Conservation (phyloP, 2,797 vertebrate species). For the Garrulus glandarius region DNA sequence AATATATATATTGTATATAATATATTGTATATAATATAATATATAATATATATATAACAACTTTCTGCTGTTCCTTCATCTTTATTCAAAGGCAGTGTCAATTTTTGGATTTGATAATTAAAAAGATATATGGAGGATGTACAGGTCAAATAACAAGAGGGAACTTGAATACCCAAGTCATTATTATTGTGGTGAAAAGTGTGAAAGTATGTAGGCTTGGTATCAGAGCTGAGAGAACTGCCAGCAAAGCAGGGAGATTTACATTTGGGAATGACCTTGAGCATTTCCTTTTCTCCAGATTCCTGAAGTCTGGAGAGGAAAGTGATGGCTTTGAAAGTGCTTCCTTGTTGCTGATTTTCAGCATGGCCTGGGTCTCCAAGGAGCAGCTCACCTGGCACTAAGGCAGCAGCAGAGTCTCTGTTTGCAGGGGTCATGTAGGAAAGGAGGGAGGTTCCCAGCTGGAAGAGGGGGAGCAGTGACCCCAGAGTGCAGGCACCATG, state of each 20-base stretch:
- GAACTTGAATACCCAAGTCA: background rate
- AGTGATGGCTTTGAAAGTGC: background rate
- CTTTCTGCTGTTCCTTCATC: background rate
- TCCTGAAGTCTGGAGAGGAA: background rate
- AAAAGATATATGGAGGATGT: background rate
- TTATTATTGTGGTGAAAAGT: background rate
- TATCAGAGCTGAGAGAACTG: background rate
- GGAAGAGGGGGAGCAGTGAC: background rate
- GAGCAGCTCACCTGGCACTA: background rate
- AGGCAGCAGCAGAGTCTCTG: background rate
- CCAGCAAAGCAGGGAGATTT: background rate
- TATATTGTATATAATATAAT: too few relatives aligned
- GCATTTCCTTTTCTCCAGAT: background rate
- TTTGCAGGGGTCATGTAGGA: background rate
- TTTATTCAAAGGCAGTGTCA: background rate
- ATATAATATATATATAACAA: too few relatives aligned
- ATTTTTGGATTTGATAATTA: background rate
- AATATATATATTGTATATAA: too few relatives aligned
- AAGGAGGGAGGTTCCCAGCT: background rate
- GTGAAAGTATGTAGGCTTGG: background rate
- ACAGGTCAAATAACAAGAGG: background rate
- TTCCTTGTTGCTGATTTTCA: background rate
- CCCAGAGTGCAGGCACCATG: background rate
- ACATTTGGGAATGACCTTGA: conserved; percentile 6
- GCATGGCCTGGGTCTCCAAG: background rate